Evolutionary conservation across 2,113 vertebrate species (phyloP), one percentile per base, ranked within the genome.

Genomic region (Halichoeres trimaculatus): DNA sequence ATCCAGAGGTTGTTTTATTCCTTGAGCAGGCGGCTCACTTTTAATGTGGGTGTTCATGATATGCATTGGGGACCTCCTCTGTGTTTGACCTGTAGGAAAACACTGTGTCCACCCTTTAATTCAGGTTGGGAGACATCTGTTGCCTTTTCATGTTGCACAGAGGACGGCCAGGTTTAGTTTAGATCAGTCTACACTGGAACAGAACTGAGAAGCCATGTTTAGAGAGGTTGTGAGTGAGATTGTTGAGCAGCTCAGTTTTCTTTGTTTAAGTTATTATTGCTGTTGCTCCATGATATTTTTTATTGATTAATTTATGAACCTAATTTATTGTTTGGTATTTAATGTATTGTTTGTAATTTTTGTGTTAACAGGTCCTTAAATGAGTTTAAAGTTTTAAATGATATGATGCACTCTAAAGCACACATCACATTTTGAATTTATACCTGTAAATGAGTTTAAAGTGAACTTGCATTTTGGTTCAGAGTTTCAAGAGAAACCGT

Each of bases 281-380:
- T 85, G 78, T 86, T 85, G 85, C 88, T 91, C 90, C 74, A 59
- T 58, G 73, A 80, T 93, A 74, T 86, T 61, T 88, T 81, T 88
- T 79, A 69, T 69, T 63, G 59, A 86, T 91, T 90, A 89, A 89
- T 87, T 91, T 90, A 91, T 90, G 53, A 89, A 83, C 60, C 54
- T 92, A 91, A 94, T 93, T 94, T 94, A 94, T 94, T 94, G 78
- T 92, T 85, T 71, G 34, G 67, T 94, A 92, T 94, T 93, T 94
- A 93, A 93, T 68, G 84, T 90, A 86, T 81, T 76, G 69, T 80
- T 69, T 83, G 74, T 76, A 84, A 74, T 78, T 59, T 80, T 75
- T 85, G 70, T 85, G 82, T 86, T 78, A 58, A 55, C 36, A 78
- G 45, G 57, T 73, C 68, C 70, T 88, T 43, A 66, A 72, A 30